phyloP scores from a whole-genome alignment of 2,797 vertebrate species.

The Channa striata region DNA sequence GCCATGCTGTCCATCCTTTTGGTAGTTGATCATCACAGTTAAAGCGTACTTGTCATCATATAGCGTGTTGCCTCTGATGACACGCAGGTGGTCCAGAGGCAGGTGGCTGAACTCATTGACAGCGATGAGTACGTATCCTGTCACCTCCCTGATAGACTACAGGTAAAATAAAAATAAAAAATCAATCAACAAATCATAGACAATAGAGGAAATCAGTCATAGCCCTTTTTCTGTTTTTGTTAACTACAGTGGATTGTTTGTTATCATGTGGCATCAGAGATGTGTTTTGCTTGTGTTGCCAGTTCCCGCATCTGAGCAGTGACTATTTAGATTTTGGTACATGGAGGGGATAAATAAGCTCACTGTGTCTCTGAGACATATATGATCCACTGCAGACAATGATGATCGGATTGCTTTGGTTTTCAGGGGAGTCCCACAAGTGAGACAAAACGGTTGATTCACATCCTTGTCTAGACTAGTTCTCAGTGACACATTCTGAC shows the following conservation, averaged over 20 bases:
- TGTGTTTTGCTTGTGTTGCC: conserved; percentile 29
- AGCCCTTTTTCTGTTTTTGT: neutral
- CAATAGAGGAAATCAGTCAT: neutral
- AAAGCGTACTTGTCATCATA: conserved; percentile 91
- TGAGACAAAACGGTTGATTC: neutral
- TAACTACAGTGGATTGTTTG: neutral
- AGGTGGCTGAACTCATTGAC: conserved; percentile 93
- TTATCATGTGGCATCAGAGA: conserved; percentile 8
- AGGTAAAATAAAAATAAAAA: conserved; percentile 1
- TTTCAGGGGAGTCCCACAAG: neutral
- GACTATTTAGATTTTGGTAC: conserved; percentile 22
- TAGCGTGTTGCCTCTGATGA: conserved; percentile 93
- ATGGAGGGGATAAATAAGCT: conserved; percentile 23
- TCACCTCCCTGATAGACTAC: conserved; percentile 97
- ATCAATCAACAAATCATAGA: neutral
- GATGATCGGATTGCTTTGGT: conserved; percentile 15
- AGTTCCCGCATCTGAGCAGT: conserved; percentile 28
- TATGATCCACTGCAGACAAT: conserved; percentile 22
- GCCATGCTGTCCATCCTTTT: conserved; percentile 91
- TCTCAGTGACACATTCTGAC: conserved; percentile 20
- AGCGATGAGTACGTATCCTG: conserved; percentile 93
- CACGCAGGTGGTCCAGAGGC: conserved; percentile 93
- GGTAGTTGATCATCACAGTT: conserved; percentile 95
- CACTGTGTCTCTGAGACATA: conserved; percentile 35
- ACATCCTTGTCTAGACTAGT: conserved; percentile 30